Conservation (phyloP, 2,113 vertebrate genomes). For the Paradisaea rubra region DNA sequence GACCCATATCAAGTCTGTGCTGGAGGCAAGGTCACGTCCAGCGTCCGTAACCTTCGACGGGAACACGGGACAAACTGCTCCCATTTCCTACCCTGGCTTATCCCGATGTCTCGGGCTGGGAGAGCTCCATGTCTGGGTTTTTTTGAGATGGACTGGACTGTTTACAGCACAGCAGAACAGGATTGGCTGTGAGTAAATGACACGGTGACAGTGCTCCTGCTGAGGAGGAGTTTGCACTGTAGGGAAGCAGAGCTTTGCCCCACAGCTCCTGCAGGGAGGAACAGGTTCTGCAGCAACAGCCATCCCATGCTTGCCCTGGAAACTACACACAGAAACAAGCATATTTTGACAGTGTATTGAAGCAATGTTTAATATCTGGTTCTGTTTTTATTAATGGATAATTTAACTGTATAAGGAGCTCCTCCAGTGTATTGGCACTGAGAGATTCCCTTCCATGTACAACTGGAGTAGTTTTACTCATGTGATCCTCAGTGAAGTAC, state of each 20-base stretch:
- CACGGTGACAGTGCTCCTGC: background rate
- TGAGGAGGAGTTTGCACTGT: background rate
- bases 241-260: background rate
- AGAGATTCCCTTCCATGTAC: background rate
- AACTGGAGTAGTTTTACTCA: background rate
- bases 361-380: background rate
- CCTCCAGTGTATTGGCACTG: background rate
- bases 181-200: background rate
- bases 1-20: background rate
- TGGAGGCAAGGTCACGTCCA: background rate
- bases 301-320: background rate
- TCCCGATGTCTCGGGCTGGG: background rate
- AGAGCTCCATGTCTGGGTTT: background rate
- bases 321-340: background rate
- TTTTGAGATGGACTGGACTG: background rate
- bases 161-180: background rate
- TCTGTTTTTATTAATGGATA: background rate
- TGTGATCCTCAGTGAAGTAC: background rate
- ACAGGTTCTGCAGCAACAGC: background rate
- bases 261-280: background rate
- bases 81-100: background rate
- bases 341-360: background rate
- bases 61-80: background rate
- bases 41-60: accelerated
- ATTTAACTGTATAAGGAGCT: background rate